Conservation (phyloP, 2,888 invertebrate species). For the Drosophila incognita region DNA sequence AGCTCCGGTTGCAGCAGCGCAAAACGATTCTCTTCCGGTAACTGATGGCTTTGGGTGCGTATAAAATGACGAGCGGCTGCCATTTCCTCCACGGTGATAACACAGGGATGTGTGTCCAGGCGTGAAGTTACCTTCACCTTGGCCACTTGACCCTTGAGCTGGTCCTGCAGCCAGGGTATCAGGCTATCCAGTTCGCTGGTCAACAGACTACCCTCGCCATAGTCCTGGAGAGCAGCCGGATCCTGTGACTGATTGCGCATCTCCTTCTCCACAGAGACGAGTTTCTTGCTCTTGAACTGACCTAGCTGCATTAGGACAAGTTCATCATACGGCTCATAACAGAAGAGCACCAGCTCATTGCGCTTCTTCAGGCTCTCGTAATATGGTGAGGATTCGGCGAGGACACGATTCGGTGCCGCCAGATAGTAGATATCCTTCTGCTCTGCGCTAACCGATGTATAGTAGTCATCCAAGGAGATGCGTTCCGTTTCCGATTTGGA, state of each 20-base stretch:
- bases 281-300: slow-evolving; percentile 89
- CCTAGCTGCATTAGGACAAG: slow-evolving; percentile 95
- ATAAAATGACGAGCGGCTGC: slow-evolving; percentile 98
- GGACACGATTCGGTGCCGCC: slow-evolving; percentile 95
- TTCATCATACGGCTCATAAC: slow-evolving; percentile 99
- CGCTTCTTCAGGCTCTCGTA: slow-evolving; percentile 95
- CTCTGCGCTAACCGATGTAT: slow-evolving; percentile 87
- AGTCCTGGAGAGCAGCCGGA: slow-evolving; percentile 87
- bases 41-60: slow-evolving; percentile 92
- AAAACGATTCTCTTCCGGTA: slow-evolving; percentile 94
- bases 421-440: slow-evolving; percentile 96
- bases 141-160: slow-evolving; percentile 91
- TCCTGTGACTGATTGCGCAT: slow-evolving; percentile 90
- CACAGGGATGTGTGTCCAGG: slow-evolving; percentile 96
- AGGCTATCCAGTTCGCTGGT: slow-evolving; percentile 92
- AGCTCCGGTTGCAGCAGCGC: slow-evolving; percentile 95
- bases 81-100: slow-evolving; percentile 98
- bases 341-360: slow-evolving; percentile 96
- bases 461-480: slow-evolving; percentile 93
- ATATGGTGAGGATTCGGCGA: slow-evolving; percentile 98
- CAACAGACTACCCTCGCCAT: slow-evolving; percentile 89
- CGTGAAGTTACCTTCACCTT: slow-evolving; percentile 93
- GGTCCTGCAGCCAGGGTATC: slow-evolving; percentile 91
- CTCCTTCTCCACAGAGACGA: slow-evolving; percentile 97
- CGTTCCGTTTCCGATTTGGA: slow-evolving; percentile 89